Evolutionary conservation across 2,113 vertebrate genomes (phyloP), one percentile per base, ranked within the genome.

Genomic region (Ia io): DNA sequence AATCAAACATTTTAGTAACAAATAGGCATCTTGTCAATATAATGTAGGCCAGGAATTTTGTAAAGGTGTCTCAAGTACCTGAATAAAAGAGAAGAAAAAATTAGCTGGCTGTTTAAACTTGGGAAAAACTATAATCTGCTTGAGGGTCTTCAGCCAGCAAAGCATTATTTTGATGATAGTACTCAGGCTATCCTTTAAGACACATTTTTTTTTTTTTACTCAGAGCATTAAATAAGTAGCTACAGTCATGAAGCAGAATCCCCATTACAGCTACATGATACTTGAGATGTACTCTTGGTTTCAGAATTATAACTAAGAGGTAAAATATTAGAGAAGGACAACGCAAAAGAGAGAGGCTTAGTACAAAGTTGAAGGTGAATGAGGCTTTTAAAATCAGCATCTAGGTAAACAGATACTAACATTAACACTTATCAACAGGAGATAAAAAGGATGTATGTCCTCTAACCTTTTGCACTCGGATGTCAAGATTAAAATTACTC

Each of bases 331-430:
- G 84, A 97, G 96, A 97, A 95, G 14, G 84, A 95, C 42, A 73
- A 13, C 79, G 25, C 63, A 76, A 93, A 42, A 91, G 69, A 94
- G 83, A 80, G 74, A 96, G 93, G 82, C 70, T 67, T 97, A 95
- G 84, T 95, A 96, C 93, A 96, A 96, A 90, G 96, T 94, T 96
- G 96, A 97, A 86, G 80, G 96, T 97, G 96, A 98, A 98, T 96
- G 97, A 98, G 97, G 98, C 96, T 98, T 98, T 96, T 94, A 96
- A 97, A 98, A 98, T 98, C 96, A 95, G 95, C 98, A 98, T 98
- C 97, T 98, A 96, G 97, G 97, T 98, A 98, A 98, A 98, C 95
- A 98, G 96, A 97, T 97, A 94, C 96, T 97, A 97, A 97, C 97
- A 96, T 97, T 97, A 98, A 98, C 79, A 97, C 95, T 98, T 94